Conservation (phyloP, 2,113 vertebrate genomes). For the Macaca mulatta region DNA sequence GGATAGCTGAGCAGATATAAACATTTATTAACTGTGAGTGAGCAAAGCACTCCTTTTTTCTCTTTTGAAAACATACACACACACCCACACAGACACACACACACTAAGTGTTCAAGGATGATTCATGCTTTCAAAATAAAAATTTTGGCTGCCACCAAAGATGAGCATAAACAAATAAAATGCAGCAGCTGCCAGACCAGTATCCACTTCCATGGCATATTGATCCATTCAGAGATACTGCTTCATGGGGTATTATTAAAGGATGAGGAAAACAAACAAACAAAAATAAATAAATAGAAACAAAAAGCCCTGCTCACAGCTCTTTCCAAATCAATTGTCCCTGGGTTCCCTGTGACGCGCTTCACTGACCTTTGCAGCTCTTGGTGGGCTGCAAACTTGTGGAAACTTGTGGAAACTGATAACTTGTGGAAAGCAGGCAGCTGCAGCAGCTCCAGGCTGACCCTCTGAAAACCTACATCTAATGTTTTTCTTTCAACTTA, state of each 20-base stretch:
- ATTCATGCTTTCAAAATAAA: slow-evolving; percentile 22
- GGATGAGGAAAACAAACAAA: not conserved
- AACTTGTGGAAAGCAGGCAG: not conserved
- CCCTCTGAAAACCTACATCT: not conserved
- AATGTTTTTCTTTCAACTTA: slow-evolving; percentile 7
- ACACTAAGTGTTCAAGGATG: not conserved
- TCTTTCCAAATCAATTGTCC: not conserved
- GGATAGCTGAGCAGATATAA: slow-evolving; percentile 46
- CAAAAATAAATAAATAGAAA: not conserved
- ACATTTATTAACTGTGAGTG: slow-evolving; percentile 27
- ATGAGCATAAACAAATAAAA: not conserved
- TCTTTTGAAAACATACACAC: not conserved
- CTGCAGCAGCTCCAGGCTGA: not conserved
- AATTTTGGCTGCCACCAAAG: not conserved
- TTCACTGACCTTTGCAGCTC: not conserved
- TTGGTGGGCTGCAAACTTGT: not conserved
- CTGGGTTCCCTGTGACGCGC: not conserved
- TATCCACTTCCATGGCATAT: not conserved
- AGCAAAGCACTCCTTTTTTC: not conserved
- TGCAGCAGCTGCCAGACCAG: not conserved
- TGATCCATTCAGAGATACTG: slow-evolving; percentile 8
- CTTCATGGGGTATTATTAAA: not conserved
- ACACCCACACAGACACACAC: not conserved
- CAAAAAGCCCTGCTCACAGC: not conserved
- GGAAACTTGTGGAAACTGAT: not conserved